These are phyloP conservation scores for Tragelaphus strepsiceros DNA, from an alignment of 2,113 vertebrate genomes.

Conservation along the genomic window DNA sequence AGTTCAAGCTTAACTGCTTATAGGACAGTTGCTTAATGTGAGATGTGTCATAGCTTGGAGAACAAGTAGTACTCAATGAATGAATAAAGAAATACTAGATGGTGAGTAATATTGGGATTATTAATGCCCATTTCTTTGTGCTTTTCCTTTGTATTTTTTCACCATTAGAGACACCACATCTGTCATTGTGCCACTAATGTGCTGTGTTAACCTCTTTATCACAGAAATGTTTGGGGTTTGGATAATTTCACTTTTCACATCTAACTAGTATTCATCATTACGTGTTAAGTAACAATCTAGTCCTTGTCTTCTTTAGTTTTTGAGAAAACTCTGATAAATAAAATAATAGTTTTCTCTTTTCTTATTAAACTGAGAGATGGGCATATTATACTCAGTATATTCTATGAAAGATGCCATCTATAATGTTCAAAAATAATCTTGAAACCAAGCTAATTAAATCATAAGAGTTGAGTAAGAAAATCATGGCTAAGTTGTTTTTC, in stretches of 20 bases:
- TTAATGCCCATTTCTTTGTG: background rate
- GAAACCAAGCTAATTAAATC: background rate
- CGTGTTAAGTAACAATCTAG: background rate
- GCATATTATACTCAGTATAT: background rate
- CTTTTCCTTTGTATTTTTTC: background rate
- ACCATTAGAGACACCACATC: background rate
- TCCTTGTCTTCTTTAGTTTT: background rate
- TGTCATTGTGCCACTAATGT: background rate
- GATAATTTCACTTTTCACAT: background rate
- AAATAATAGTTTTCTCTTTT: background rate
- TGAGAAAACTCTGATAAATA: background rate
- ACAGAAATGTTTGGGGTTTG: background rate
- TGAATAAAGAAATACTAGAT: background rate
- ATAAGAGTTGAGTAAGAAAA: background rate
- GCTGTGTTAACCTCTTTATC: background rate
- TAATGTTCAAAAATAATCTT: background rate
- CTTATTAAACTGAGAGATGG: background rate
- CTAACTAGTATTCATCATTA: background rate
- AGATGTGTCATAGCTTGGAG: background rate
- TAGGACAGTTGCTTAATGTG: background rate
- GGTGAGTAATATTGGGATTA: background rate
- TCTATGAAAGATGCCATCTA: background rate
- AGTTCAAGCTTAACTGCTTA: background rate
- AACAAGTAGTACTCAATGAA: background rate
- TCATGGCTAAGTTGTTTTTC: background rate